Conservation (phyloP, 2,888 invertebrate genomes). For the Anarsia innoxiella region DNA sequence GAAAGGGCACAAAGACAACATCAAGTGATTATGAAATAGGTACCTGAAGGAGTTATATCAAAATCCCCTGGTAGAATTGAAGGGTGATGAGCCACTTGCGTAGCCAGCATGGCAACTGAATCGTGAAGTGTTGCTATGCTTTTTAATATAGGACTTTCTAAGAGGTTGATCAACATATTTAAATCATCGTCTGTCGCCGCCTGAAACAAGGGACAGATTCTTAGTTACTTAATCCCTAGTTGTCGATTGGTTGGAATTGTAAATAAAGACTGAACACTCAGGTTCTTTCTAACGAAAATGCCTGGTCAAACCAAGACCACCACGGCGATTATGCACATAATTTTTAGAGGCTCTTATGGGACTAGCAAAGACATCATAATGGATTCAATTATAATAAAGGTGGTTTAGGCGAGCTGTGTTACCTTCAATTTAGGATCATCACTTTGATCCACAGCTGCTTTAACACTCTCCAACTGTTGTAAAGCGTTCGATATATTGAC, state of each 20-base stretch:
- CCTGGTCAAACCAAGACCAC: too few relatives aligned
- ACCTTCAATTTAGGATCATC: constrained; percentile 88
- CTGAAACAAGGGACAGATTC: too few relatives aligned
- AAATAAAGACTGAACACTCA: too few relatives aligned
- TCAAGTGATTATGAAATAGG: too few relatives aligned
- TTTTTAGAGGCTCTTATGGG: too few relatives aligned
- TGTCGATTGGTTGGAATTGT: too few relatives aligned
- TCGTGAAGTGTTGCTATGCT: constrained; percentile 94
- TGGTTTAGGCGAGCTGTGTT: constrained; percentile 11
- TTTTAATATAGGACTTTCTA: constrained; percentile 93
- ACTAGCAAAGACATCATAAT: not conserved
- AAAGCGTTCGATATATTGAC: constrained; percentile 92
- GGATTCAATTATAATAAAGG: not conserved
- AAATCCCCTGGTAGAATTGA: constrained; percentile 95
- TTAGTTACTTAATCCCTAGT: too few relatives aligned
- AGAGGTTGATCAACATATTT: constrained; percentile 85
- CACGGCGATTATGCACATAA: too few relatives aligned
- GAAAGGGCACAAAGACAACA: too few relatives aligned
- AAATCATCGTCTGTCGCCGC: constrained; percentile 83
- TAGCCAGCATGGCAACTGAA: constrained; percentile 89
- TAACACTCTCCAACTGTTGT: constrained; percentile 91
- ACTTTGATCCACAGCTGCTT: constrained; percentile 87
- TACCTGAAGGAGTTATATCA: constrained; percentile 89
- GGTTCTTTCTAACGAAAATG: too few relatives aligned
- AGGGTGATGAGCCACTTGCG: constrained; percentile 91